Conservation (phyloP, 2,797 vertebrate species). For the Gambusia yucatana region DNA sequence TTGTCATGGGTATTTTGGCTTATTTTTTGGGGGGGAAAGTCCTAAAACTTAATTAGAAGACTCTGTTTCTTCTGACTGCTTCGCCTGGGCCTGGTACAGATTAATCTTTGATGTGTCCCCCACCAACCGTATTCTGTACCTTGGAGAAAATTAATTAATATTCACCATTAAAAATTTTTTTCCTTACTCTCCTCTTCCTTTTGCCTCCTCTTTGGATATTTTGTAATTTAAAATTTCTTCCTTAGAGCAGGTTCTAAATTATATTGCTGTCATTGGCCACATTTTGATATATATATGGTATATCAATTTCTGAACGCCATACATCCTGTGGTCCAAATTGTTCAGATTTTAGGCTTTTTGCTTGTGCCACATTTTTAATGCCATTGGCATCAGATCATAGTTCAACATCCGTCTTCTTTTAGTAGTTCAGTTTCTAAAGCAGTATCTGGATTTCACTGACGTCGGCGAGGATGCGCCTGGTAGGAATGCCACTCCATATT, state of each 20-base stretch:
- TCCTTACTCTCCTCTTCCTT: neutral
- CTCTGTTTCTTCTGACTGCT: neutral
- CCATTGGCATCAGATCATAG: neutral
- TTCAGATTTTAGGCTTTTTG: neutral
- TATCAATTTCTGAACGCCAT: neutral
- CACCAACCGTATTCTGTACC: neutral
- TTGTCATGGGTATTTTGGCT: neutral
- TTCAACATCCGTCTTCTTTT: neutral
- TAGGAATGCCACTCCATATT: neutral
- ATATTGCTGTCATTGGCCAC: neutral
- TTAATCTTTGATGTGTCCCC: no score
- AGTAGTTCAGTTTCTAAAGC: neutral
- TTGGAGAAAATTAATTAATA: neutral
- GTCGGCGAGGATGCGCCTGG: no score
- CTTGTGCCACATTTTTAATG: neutral
- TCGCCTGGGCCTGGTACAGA: no score
- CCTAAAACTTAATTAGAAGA: neutral
- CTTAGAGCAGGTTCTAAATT: neutral
- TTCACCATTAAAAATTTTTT: neutral
- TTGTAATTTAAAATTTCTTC: neutral
- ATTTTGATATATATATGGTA: neutral
- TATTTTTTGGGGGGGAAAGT: neutral
- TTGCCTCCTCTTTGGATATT: neutral
- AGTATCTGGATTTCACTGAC: neutral
- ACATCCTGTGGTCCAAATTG: neutral